phyloP scores from a whole-genome alignment of 1,140 invertebrate species.

The Potamilus streckersoni region DNA sequence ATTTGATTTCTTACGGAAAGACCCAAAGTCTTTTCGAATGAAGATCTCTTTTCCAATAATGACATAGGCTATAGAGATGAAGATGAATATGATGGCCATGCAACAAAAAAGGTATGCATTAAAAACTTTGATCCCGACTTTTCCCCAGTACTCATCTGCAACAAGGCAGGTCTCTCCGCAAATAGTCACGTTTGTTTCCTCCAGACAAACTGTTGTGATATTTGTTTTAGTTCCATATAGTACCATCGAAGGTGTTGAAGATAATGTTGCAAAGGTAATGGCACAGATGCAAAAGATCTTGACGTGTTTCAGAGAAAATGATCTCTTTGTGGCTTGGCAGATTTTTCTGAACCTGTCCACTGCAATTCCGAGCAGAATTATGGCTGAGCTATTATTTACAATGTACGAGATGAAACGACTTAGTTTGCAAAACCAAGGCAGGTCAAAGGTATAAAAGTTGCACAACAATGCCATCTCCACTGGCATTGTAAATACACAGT shows the following conservation, averaged over 20 bases:
- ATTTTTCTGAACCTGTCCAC: slow-evolving; percentile 32
- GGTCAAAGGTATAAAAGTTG: slow-evolving; percentile 45
- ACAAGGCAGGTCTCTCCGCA: slow-evolving; percentile 19
- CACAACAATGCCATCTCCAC: slow-evolving; percentile 40
- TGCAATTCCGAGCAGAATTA: slow-evolving; percentile 30
- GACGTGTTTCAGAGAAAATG: slow-evolving; percentile 24
- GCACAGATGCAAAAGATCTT: slow-evolving; percentile 13
- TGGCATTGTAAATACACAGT: slow-evolving; percentile 52
- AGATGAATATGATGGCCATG: slow-evolving; percentile 8
- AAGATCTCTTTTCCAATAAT: slow-evolving; percentile 20
- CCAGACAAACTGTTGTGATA: background rate
- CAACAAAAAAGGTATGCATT: slow-evolving; percentile 15
- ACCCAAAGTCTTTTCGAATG: slow-evolving; percentile 1
- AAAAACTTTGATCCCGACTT: background rate
- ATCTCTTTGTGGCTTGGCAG: slow-evolving; percentile 21
- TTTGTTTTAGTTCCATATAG: slow-evolving; percentile 14
- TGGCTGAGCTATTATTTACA: slow-evolving; percentile 44
- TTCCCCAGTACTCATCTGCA: background rate
- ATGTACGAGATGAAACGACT: slow-evolving; percentile 45
- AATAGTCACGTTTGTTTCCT: background rate
- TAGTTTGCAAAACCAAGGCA: slow-evolving; percentile 40
- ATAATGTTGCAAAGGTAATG: slow-evolving; percentile 1
- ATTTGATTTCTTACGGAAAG: background rate
- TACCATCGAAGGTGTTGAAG: slow-evolving; percentile 8
- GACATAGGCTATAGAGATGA: slow-evolving; percentile 14